Conservation (phyloP, 2,888 invertebrate species). For the Tryphoninae sp. region DNA sequence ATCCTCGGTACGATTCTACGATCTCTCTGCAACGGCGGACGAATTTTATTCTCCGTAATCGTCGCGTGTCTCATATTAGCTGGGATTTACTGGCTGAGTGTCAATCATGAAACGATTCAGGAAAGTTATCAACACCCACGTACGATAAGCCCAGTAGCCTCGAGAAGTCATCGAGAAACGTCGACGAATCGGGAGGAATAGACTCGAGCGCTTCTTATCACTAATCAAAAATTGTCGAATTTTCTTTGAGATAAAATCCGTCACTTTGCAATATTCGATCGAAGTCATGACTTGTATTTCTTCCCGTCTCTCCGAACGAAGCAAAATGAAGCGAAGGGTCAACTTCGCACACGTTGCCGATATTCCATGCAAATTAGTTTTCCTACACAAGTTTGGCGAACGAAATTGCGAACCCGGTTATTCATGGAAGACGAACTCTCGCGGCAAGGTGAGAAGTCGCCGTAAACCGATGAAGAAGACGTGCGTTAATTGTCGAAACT, state of each 20-base stretch:
- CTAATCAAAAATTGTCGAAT: not conserved
- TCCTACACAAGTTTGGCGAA: constrained; percentile 60
- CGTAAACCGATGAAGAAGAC: constrained; percentile 40
- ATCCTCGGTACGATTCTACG: constrained; percentile 52
- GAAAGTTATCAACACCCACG: constrained; percentile 20
- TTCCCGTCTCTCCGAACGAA: constrained; percentile 21
- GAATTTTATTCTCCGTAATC: constrained; percentile 55
- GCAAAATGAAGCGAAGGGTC: constrained; percentile 12
- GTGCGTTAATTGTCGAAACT: constrained; percentile 39
- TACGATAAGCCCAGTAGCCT: constrained; percentile 7
- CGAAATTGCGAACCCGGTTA: constrained; percentile 62
- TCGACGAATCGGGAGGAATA: not conserved
- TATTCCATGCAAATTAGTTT: constrained; percentile 66
- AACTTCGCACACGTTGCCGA: constrained; percentile 21
- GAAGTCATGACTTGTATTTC: constrained; percentile 60
- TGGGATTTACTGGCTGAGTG: constrained; percentile 57
- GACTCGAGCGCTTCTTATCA: not conserved
- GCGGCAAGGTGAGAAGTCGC: constrained; percentile 49
- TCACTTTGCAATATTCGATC: constrained; percentile 18
- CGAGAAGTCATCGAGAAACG: constrained; percentile 17
- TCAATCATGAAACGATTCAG: constrained; percentile 34
- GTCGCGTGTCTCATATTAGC: constrained; percentile 46
- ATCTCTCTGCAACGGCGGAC: constrained; percentile 56
- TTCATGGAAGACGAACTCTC: constrained; percentile 54
- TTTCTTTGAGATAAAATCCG: too few relatives aligned